These are phyloP conservation scores for Ashinkailepas kermadecensis DNA, from an alignment of 2,888 invertebrate genomes.

Conservation along the genomic window DNA sequence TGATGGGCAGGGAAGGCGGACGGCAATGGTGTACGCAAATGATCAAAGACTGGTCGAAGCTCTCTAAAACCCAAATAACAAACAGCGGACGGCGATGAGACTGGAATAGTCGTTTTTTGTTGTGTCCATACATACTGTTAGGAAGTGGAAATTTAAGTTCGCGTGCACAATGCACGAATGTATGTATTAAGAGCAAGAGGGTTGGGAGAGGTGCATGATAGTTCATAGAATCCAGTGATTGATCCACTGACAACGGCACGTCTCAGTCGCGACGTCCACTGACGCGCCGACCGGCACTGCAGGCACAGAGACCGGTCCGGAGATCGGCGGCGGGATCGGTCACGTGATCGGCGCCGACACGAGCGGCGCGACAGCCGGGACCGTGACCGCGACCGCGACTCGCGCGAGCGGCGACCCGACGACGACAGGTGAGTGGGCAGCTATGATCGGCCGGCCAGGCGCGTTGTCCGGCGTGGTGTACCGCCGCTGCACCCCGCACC, in stretches of 20 bases:
- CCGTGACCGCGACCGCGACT: slow-evolving; percentile 9
- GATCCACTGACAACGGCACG: not conserved
- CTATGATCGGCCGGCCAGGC: not conserved
- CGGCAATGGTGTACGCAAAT: too few relatives aligned
- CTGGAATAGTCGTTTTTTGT: too few relatives aligned
- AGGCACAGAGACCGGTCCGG: slow-evolving; percentile 27
- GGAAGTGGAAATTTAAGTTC: too few relatives aligned
- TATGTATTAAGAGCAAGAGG: too few relatives aligned
- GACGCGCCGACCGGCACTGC: not conserved
- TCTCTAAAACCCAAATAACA: too few relatives aligned
- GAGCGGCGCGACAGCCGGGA: slow-evolving; percentile 12
- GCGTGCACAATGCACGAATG: too few relatives aligned
- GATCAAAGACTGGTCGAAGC: too few relatives aligned
- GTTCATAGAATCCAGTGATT: not conserved
- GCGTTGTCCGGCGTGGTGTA: not conserved
- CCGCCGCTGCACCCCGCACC: not conserved
- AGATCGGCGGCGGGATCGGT: slow-evolving; percentile 37
- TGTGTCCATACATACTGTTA: too few relatives aligned
- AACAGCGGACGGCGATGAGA: too few relatives aligned
- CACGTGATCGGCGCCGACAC: slow-evolving; percentile 30
- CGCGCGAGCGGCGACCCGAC: slow-evolving; percentile 1
- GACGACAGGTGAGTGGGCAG: not conserved
- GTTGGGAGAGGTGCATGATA: not conserved
- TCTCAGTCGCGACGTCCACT: not conserved
- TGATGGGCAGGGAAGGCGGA: not conserved